Conservation (phyloP, 2,113 vertebrate genomes). For the Copsychus sechellarum region DNA sequence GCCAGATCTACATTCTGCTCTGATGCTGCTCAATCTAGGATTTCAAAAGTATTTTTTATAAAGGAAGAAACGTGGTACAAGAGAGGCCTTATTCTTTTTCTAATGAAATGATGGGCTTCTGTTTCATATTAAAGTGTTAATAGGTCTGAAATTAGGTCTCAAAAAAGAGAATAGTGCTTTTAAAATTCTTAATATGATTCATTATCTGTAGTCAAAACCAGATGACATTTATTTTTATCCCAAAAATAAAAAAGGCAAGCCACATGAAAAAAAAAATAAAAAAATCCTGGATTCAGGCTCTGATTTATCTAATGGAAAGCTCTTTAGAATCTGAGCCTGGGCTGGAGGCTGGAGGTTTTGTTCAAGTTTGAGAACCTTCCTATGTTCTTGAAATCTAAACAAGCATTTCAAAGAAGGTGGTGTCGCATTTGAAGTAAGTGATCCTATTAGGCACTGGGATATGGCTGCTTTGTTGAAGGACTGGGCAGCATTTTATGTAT, state of each 20-base stretch:
- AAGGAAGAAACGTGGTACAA: conserved; percentile 73
- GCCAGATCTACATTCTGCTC: conserved; percentile 45
- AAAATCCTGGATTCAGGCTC: conserved; percentile 37
- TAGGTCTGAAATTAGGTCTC: conserved; percentile 81
- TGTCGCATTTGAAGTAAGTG: conserved; percentile 78
- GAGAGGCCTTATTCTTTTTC: conserved; percentile 67
- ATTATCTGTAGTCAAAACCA: conserved; percentile 77
- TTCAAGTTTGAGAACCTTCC: conserved; percentile 71
- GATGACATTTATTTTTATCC: conserved; percentile 76
- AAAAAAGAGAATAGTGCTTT: conserved; percentile 76
- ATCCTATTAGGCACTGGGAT: conserved; percentile 72
- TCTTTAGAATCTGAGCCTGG: conserved; percentile 73
- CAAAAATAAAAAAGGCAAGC: conserved; percentile 58
- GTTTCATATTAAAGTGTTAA: conserved; percentile 84
- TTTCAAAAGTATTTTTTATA: conserved; percentile 62
- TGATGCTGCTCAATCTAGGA: conserved; percentile 35
- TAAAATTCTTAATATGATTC: conserved; percentile 79
- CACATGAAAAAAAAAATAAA: neutral
- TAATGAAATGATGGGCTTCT: conserved; percentile 81
- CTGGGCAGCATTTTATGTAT: conserved; percentile 59
- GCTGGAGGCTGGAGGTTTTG: conserved; percentile 70
- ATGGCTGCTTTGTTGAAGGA: conserved; percentile 70
- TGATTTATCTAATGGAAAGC: conserved; percentile 73
- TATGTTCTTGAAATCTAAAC: conserved; percentile 76
- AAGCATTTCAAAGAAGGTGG: conserved; percentile 80